Evolutionary conservation across 2,888 invertebrate species (phyloP), one percentile per base, ranked within the genome.

Genomic region (Drosophila acutilabella): DNA sequence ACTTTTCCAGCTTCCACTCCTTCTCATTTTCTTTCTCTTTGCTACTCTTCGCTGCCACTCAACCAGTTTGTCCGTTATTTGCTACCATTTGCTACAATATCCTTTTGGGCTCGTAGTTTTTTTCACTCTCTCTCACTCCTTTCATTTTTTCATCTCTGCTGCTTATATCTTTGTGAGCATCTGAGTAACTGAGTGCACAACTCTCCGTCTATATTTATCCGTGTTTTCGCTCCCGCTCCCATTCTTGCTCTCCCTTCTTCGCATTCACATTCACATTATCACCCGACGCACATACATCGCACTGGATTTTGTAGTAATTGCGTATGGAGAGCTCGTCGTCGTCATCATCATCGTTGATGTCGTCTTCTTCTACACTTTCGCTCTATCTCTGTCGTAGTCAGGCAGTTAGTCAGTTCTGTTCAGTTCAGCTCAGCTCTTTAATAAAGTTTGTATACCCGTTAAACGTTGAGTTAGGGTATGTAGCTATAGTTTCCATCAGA

Each of bases 261-360:
- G 13, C 36, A 13, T 13, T 36, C 36, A 13, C 36, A 36, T 74
- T 72, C 72, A 72, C 76, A 83, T 83, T 87, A 88, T 88, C 89
- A 76, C 81, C 71, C 81, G 47, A 57, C 67, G 60, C 80, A 71
- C 56, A 71, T 67, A 65, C 53, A 61, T 52, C 61, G 74, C 64
- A 71, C 71, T 83, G 84, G 81, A 81, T 81, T 76, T 83, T 67
- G 71, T 76, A 70, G 89, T 87, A 87, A 85, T 88, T 88, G 84
- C 83, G 81, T 83, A 86, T 82, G 81, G 79, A 89, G 84, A 78
- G 72, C 76, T 72, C 89, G 79, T 80, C 70, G 69, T 62, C 60
- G 56, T 50, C 62, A 30, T 62, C 60, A 52, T 78, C 42, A 20
- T 64, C 88, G 66, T 70, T 59, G 71, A 44, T 53, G 38, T 42